Conservation (phyloP, 2,888 invertebrate genomes). For the Artemia sp. region DNA sequence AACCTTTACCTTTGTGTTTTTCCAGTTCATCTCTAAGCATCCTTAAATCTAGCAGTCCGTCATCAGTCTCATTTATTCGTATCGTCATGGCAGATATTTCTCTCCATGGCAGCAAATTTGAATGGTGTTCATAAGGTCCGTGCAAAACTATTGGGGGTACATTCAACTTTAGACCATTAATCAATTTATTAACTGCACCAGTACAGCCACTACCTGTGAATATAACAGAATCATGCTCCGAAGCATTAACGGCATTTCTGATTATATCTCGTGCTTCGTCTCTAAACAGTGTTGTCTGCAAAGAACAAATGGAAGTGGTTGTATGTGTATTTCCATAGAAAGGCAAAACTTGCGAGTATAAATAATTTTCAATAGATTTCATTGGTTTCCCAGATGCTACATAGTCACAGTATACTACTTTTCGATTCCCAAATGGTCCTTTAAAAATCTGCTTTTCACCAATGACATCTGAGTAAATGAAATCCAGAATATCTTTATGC, state of each 20-base stretch:
- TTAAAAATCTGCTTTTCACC: slow-evolving; percentile 61
- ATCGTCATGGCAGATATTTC: slow-evolving; percentile 60
- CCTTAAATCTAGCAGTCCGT: slow-evolving; percentile 58
- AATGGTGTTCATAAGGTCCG: slow-evolving; percentile 58
- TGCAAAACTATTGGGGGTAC: slow-evolving; percentile 50
- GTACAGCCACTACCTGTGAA: slow-evolving; percentile 55
- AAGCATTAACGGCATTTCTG: slow-evolving; percentile 56
- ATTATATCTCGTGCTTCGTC: slow-evolving; percentile 64
- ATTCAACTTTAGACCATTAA: slow-evolving; percentile 48
- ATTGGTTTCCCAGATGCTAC: slow-evolving; percentile 65
- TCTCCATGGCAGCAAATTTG: slow-evolving; percentile 62
- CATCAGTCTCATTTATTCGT: slow-evolving; percentile 55
- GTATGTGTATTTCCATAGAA: slow-evolving; percentile 67
- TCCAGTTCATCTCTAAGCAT: slow-evolving; percentile 53
- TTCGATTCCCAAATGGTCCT: slow-evolving; percentile 63
- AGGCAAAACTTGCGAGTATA: slow-evolving; percentile 56
- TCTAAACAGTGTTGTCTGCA: slow-evolving; percentile 72
- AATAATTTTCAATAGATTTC: slow-evolving; percentile 68
- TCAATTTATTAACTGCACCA: slow-evolving; percentile 56
- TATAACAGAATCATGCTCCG: slow-evolving; percentile 58
- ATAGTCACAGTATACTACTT: slow-evolving; percentile 76
- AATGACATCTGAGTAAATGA: slow-evolving; percentile 61
- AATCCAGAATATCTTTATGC: slow-evolving; percentile 45
- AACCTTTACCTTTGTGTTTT: slow-evolving; percentile 40
- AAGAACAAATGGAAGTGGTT: slow-evolving; percentile 62